phyloP scores from a whole-genome alignment of 2,113 vertebrate species.

The Platysteira castanea region DNA sequence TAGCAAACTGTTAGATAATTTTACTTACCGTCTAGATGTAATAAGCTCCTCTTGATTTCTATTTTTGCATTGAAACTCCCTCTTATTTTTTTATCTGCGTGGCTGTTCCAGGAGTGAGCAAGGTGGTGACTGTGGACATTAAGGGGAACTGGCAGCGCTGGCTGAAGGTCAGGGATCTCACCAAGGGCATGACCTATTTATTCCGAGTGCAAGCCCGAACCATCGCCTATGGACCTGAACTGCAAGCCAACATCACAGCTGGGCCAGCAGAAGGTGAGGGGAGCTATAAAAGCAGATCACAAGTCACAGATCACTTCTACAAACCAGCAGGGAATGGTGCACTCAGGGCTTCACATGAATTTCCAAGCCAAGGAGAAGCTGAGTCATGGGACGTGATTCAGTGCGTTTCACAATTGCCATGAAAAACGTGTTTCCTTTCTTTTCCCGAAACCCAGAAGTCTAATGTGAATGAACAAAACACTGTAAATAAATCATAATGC shows the following conservation, averaged over 20 bases:
- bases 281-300: background rate
- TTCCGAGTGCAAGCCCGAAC: slow-evolving; percentile 90
- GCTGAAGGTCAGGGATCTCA: slow-evolving; percentile 91
- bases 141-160: slow-evolving; percentile 90
- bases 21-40: background rate
- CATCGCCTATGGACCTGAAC: slow-evolving; percentile 84
- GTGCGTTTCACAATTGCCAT: background rate
- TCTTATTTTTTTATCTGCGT: background rate
- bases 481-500: slow-evolving; percentile 1
- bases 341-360: background rate
- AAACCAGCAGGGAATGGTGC: background rate
- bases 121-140: slow-evolving; percentile 93
- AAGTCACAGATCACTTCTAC: background rate
- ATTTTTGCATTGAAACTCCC: background rate
- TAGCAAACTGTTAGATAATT: slow-evolving; percentile 27
- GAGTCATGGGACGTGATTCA: background rate
- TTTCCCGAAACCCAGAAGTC: background rate
- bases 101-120: slow-evolving; percentile 82
- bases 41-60: background rate
- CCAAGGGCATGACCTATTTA: slow-evolving; percentile 83
- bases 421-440: background rate
- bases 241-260: slow-evolving; percentile 87
- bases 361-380: background rate
- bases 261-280: slow-evolving; percentile 86
- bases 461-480: background rate